Conservation (phyloP, 1,140 invertebrate genomes). For the Grapholita molesta region DNA sequence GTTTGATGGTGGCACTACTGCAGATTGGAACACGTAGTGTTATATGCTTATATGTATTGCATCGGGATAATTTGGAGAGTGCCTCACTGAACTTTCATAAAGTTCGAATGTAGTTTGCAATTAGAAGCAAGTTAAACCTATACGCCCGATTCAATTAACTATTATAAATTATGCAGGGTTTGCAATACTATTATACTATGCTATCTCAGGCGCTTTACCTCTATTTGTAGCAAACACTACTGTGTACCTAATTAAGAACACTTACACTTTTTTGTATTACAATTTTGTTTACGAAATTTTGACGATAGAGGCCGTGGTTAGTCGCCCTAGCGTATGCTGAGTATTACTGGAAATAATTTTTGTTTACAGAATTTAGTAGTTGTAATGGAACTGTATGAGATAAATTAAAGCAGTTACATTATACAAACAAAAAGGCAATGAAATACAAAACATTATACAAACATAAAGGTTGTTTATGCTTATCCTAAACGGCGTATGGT, state of each 20-base stretch:
- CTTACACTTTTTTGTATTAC: conserved; percentile 8
- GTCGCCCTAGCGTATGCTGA: background rate
- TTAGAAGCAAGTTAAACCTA: conserved; percentile 10
- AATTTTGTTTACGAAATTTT: background rate
- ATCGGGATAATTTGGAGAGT: background rate
- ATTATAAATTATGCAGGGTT: background rate
- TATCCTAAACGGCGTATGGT: background rate
- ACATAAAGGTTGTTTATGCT: background rate
- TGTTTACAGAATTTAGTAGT: background rate
- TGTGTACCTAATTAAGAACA: background rate
- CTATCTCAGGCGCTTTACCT: background rate
- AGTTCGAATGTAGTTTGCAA: background rate
- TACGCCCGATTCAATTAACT: background rate
- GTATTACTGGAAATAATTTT: background rate
- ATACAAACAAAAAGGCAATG: background rate
- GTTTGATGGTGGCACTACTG: background rate
- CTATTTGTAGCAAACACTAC: conserved; percentile 7
- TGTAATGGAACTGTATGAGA: background rate
- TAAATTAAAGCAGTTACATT: background rate
- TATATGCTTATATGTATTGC: no score
- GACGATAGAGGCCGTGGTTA: background rate
- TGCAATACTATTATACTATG: background rate
- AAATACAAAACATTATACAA: background rate
- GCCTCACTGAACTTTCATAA: background rate
- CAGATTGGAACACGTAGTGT: background rate